Evolutionary conservation across 2,797 vertebrate genomes (phyloP), one percentile per base, ranked within the genome.

Genomic region (Macropodus opercularis): DNA sequence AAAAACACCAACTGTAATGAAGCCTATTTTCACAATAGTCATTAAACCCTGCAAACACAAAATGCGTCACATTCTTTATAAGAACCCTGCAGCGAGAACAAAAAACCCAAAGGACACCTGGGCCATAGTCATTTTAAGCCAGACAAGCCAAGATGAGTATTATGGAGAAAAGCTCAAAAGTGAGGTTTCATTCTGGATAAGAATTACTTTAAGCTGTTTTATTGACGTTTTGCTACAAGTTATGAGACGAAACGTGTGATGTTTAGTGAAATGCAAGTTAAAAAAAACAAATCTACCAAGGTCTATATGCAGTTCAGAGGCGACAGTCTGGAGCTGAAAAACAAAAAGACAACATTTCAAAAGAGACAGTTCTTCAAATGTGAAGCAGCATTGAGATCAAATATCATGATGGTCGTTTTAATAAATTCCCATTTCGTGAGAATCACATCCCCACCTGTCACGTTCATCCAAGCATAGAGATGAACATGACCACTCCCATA

Each of bases 401-500:
- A 19, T 17, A 14, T 15, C 57, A 48, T 22, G 49, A 39, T 27
- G 21, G 3, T 38, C 1, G 14, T 43, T 55, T 8, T 24, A 36
- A 12, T 39, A 31, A 57, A 52, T 2, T 27, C 2, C 52, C 15
- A 58, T 27, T 32, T 51, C n/a, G 7, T 21, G 14, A 23, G 40
- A 35, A 39, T 8, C 11, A 38, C 8, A 19, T 47, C 52, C 67
- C 81, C 91, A 94, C 93, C 92, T 84, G 50, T 52, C 62, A 4
- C 18, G 38, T 38, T 95, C 81, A 98, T 55, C 96, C 96, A 3
- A 99, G 90, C 34, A 99, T 83, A 4, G 96, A 98, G 76, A 98
- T 93, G 61, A 98, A 73, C 97, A 99, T 99, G 47, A 97, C 92
- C 3, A 97, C 84, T 21, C 97, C 97, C 97, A 99, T 98, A 63